These are phyloP conservation scores for Hirtodrosophila duncani DNA, from an alignment of 2,888 invertebrate species.

Conservation along the genomic window DNA sequence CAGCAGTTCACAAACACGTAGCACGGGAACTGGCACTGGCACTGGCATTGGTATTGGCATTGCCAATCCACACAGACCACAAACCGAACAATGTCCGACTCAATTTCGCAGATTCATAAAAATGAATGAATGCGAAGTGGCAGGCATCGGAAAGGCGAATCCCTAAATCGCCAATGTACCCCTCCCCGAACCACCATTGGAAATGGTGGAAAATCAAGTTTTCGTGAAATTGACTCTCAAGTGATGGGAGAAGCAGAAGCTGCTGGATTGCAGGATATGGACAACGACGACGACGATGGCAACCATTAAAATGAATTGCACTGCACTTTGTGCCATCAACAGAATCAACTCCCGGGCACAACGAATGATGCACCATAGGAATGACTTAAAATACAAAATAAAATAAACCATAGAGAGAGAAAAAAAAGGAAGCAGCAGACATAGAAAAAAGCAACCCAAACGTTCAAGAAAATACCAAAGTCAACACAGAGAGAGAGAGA, in stretches of 20 bases:
- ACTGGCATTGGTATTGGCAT: too few species aligned
- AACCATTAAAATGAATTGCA: slow-evolving; percentile 75
- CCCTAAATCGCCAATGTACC: slow-evolving; percentile 48
- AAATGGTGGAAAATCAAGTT: slow-evolving; percentile 74
- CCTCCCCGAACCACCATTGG: slow-evolving; percentile 39
- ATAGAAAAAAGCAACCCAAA: slow-evolving; percentile 16
- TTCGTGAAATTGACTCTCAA: slow-evolving; percentile 76
- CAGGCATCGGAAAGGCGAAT: slow-evolving; percentile 23
- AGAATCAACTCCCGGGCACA: slow-evolving; percentile 70
- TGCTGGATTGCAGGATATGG: not conserved
- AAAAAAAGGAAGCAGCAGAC: slow-evolving; percentile 6
- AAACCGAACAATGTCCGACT: slow-evolving; percentile 68
- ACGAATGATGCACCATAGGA: slow-evolving; percentile 68
- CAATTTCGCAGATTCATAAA: slow-evolving; percentile 67
- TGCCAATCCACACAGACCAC: slow-evolving; percentile 48
- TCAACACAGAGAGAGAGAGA: slow-evolving; percentile 21
- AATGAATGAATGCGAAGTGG: slow-evolving; percentile 59
- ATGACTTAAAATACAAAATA: slow-evolving; percentile 71
- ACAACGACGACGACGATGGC: slow-evolving; percentile 23
- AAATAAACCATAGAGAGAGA: slow-evolving; percentile 54
- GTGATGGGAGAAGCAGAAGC: slow-evolving; percentile 50
- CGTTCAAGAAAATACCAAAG: slow-evolving; percentile 22
- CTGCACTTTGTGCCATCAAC: slow-evolving; percentile 75
- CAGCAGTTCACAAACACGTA: slow-evolving; percentile 34
- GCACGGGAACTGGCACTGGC: slow-evolving; percentile 9